Conservation (phyloP, 1,140 invertebrate genomes). For the Caenorhabditis inopinata region DNA sequence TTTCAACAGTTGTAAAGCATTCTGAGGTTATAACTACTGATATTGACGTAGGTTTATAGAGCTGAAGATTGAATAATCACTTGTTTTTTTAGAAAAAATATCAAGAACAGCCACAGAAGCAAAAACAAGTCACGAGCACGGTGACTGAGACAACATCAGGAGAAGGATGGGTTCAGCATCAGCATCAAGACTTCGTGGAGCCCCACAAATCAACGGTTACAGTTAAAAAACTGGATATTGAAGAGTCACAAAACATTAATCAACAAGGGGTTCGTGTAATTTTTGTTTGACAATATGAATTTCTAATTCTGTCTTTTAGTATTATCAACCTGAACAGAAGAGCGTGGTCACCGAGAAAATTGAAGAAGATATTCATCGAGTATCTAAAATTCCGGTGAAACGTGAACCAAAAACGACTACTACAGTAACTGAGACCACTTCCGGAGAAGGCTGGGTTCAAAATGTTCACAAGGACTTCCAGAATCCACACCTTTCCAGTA, state of each 20-base stretch:
- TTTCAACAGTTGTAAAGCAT: not conserved
- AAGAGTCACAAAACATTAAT: not conserved
- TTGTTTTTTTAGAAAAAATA: not conserved
- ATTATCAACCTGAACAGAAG: conserved; percentile 11
- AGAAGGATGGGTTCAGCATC: conserved; percentile 40
- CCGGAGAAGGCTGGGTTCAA: conserved; percentile 38
- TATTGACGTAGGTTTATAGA: not conserved
- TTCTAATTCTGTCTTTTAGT: not conserved
- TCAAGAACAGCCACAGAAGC: conserved; percentile 35
- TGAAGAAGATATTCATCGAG: not conserved
- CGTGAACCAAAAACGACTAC: not conserved
- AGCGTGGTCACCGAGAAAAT: not conserved
- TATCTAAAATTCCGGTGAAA: conserved; percentile 1
- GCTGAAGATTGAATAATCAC: not conserved
- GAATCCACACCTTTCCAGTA: not conserved
- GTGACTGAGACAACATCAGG: conserved; percentile 40
- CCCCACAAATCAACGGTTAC: not conserved
- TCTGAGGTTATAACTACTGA: not conserved
- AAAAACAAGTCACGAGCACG: conserved; percentile 31
- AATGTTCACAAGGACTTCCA: conserved; percentile 35
- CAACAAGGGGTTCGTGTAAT: not conserved
- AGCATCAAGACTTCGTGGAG: conserved; percentile 36
- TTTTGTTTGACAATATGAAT: not conserved
- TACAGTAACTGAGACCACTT: conserved; percentile 13
- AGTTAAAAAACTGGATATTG: conserved; percentile 21